phyloP scores from a whole-genome alignment of 1,140 invertebrate genomes.

The Ips typographus region DNA sequence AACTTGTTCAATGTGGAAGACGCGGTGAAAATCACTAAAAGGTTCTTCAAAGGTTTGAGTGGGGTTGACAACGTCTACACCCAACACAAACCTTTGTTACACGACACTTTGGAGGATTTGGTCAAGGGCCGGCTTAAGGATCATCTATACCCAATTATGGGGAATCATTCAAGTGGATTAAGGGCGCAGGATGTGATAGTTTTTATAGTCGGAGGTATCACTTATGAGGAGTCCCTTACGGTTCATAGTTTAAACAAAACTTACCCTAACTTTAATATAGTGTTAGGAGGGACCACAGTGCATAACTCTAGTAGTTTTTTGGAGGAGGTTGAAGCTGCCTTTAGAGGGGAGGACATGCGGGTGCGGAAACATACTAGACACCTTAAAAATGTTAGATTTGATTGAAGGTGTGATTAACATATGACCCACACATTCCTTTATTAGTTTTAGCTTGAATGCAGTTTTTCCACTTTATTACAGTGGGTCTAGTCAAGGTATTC shows the following conservation, averaged over 20 bases:
- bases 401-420: background rate
- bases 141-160: slow-evolving; percentile 79
- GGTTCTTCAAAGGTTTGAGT: slow-evolving; percentile 86
- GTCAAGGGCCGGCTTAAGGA: slow-evolving; percentile 85
- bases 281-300: slow-evolving; percentile 88
- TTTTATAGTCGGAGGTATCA: slow-evolving; percentile 95
- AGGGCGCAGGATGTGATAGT: slow-evolving; percentile 88
- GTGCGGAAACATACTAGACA: slow-evolving; percentile 39
- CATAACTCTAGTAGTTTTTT: slow-evolving; percentile 86
- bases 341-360: slow-evolving; percentile 38
- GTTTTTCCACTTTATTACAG: too few relatives aligned
- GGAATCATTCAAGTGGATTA: slow-evolving; percentile 57
- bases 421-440: too few relatives aligned
- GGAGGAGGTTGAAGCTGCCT: slow-evolving; percentile 66
- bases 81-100: slow-evolving; percentile 86
- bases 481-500: too few relatives aligned
- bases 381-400: slow-evolving; percentile 39
- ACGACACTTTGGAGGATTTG: slow-evolving; percentile 84
- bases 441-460: too few relatives aligned
- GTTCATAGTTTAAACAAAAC: slow-evolving; percentile 82
- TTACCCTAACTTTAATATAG: slow-evolving; percentile 72
- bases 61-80: slow-evolving; percentile 98
- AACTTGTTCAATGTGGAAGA: slow-evolving; percentile 85
- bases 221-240: slow-evolving; percentile 91
- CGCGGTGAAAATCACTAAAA: slow-evolving; percentile 88